Conservation (phyloP, 2,888 invertebrate species). For the Oscheius sp. region DNA sequence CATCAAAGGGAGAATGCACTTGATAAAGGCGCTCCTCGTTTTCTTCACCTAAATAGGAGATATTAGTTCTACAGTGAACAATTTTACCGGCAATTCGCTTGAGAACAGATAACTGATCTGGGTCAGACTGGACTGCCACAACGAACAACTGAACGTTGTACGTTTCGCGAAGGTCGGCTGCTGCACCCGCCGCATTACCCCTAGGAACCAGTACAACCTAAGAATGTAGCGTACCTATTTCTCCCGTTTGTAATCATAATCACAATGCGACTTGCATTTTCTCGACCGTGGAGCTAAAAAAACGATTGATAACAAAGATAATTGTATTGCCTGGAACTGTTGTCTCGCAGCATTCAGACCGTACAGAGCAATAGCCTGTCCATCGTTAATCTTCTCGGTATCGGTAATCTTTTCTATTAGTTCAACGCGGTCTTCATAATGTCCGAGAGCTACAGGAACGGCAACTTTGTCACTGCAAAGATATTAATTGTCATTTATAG, state of each 20-base stretch:
- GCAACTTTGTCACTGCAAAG: slow-evolving; percentile 69
- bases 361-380: slow-evolving; percentile 67
- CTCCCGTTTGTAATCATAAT: slow-evolving; percentile 70
- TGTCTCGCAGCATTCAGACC: slow-evolving; percentile 70
- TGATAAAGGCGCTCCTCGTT: slow-evolving; percentile 46
- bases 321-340: slow-evolving; percentile 59
- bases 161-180: slow-evolving; percentile 67
- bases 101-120: slow-evolving; percentile 61
- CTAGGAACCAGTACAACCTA: slow-evolving; percentile 41
- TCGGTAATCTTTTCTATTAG: slow-evolving; percentile 67
- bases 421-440: slow-evolving; percentile 72
- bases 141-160: slow-evolving; percentile 68
- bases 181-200: slow-evolving; percentile 69
- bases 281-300: slow-evolving; percentile 63
- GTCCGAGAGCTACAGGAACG: slow-evolving; percentile 71
- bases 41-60: slow-evolving; percentile 19
- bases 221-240: slow-evolving; percentile 52
- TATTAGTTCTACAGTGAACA: background rate
- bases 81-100: slow-evolving; percentile 61
- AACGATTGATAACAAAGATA: background rate
- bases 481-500: background rate
- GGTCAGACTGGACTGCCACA: slow-evolving; percentile 64
- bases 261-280: slow-evolving; percentile 65
- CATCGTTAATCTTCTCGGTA: slow-evolving; percentile 63
- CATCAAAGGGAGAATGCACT: slow-evolving; percentile 46